Evolutionary conservation across 2,797 vertebrate genomes (phyloP).

Genomic region (Rachycentron canadum): DNA sequence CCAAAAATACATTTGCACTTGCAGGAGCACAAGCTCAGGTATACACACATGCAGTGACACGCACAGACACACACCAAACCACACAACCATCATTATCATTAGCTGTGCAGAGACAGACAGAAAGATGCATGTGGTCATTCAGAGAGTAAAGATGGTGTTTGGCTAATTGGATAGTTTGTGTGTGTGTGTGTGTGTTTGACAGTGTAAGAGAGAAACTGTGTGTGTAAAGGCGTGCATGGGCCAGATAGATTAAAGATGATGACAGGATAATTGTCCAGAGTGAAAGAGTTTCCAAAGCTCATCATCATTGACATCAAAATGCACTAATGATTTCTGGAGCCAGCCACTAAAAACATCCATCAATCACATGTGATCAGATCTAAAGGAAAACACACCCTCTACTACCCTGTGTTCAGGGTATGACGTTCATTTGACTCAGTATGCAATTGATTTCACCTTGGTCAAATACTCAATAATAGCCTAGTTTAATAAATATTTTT

Average conservation of each 20-base stretch:
- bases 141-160: conserved; percentile 61
- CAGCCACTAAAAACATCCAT: conserved; percentile 59
- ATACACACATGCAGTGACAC: conserved; percentile 20
- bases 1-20: conserved; percentile 58
- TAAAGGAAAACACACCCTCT: conserved; percentile 25
- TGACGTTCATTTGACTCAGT: conserved; percentile 23
- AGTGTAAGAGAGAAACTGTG: conserved; percentile 4
- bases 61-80: conserved; percentile 18
- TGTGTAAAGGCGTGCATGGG: conserved; percentile 48
- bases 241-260: conserved; percentile 74
- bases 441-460: conserved; percentile 38
- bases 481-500: conserved; percentile 25
- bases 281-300: conserved; percentile 69
- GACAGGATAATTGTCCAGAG: conserved; percentile 69
- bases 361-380: conserved; percentile 57
- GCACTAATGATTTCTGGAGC: conserved; percentile 65
- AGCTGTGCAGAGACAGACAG: conserved; percentile 71
- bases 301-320: conserved; percentile 74
- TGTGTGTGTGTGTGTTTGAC: conserved; percentile 13
- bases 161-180: conserved; percentile 73
- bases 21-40: conserved; percentile 23
- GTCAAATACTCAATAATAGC: conserved; percentile 20
- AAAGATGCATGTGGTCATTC: conserved; percentile 78
- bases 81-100: conserved; percentile 74
- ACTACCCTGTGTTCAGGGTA: conserved; percentile 9